Percentiles rank a stretch among this genome's conserved stretches.
Conservation (phyloP, 2,888 invertebrate genomes). For the Cylindroiulus punctatus region DNA sequence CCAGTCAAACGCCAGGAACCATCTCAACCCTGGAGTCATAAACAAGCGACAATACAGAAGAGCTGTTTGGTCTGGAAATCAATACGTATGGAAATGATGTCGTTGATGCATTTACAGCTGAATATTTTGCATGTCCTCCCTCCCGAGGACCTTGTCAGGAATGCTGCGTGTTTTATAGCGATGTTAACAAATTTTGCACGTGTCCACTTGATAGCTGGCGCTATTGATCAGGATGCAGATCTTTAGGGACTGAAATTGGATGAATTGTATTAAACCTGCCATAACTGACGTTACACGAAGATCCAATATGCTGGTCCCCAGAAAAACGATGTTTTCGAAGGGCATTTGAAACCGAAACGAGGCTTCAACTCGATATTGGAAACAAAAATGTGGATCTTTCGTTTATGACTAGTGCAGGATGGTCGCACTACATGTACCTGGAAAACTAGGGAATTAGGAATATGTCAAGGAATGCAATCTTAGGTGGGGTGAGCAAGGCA, state of each 20-base stretch:
- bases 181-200: not conserved
- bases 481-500: too few relatives aligned
- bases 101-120: not conserved
- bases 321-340: too few relatives aligned
- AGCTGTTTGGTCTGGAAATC: not conserved
- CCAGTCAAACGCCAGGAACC: constrained; percentile 25
- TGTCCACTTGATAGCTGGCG: not conserved
- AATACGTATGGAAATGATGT: not conserved
- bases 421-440: too few relatives aligned
- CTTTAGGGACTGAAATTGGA: not conserved
- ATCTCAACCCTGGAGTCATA: constrained; percentile 1
- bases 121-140: not conserved
- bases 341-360: too few relatives aligned
- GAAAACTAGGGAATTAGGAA: too few relatives aligned
- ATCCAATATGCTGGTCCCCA: too few relatives aligned
- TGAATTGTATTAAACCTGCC: too few relatives aligned
- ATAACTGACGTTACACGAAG: too few relatives aligned
- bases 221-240: not conserved
- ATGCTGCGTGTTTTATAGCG: not conserved
- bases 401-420: too few relatives aligned
- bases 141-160: not conserved
- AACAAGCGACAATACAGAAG: constrained; percentile 9
- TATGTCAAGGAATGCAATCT: too few relatives aligned
- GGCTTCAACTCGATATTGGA: too few relatives aligned
- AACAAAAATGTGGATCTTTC: too few relatives aligned